Percentiles rank a stretch among this genome's conserved stretches.
Evolutionary conservation across 64 coral and sea anemone genomes (phyloP).

Genomic region (Stichodactyla helianthus): DNA sequence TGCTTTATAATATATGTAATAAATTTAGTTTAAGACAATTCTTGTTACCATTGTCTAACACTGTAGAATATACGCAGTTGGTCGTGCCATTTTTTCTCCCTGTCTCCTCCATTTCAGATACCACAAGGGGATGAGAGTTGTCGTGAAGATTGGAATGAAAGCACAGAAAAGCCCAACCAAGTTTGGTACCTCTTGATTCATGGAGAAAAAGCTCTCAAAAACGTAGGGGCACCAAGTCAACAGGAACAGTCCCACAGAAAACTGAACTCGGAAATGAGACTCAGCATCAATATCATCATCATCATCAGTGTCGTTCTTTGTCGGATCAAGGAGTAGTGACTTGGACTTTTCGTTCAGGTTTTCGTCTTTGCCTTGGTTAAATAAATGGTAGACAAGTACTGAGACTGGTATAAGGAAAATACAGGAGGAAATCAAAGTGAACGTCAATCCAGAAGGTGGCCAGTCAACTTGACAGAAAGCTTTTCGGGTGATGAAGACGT

Average conservation of each 20-base stretch:
- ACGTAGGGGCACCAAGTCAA: conserved; percentile 91
- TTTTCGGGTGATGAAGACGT: conserved; percentile 94
- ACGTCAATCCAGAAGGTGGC: conserved; percentile 77
- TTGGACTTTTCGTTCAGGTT: conserved; percentile 36
- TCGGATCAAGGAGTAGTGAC: conserved; percentile 26
- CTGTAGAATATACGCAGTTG: not conserved
- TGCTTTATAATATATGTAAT: not conserved
- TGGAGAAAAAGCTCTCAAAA: conserved; percentile 85
- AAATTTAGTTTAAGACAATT: not conserved
- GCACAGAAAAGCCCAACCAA: conserved; percentile 79
- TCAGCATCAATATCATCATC: conserved; percentile 30
- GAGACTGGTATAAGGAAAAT: conserved; percentile 93
- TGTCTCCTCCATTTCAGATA: conserved; percentile 67
- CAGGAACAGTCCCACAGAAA: conserved; percentile 67
- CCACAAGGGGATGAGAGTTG: conserved; percentile 83
- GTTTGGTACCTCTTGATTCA: conserved; percentile 55
- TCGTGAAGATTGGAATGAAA: conserved; percentile 86
- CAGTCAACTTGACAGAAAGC: conserved; percentile 93
- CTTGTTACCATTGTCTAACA: not conserved
- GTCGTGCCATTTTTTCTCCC: conserved; percentile 14
- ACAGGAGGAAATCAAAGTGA: conserved; percentile 65
- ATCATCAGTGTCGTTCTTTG: not conserved
- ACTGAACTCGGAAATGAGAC: conserved; percentile 65
- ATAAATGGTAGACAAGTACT: conserved; percentile 73
- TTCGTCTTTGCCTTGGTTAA: conserved; percentile 38